phyloP scores from a whole-genome alignment of 30 jellyfish, hydroid and myxozoan genomes.

The Catostylus mosaicus region DNA sequence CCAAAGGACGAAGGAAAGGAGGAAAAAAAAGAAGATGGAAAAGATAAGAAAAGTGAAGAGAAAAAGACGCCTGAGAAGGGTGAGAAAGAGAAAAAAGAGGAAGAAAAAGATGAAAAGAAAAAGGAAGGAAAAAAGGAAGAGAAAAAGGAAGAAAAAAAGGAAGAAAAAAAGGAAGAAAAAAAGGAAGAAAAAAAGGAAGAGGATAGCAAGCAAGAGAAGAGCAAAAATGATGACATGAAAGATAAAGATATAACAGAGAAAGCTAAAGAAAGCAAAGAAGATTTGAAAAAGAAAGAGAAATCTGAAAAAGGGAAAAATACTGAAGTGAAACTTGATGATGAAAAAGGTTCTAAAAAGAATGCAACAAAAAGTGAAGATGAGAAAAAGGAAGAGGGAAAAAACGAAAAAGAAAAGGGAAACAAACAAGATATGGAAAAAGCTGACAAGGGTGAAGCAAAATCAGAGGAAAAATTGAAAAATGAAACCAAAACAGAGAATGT shows the following conservation, averaged over 20 bases:
- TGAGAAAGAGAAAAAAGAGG: neutral
- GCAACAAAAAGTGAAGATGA: neutral
- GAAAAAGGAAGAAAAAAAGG: neutral
- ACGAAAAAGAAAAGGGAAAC: neutral
- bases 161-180: neutral
- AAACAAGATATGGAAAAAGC: slow-evolving; percentile 4
- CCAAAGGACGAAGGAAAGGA: neutral
- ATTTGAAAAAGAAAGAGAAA: neutral
- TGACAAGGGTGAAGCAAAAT: neutral
- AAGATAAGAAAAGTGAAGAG: neutral
- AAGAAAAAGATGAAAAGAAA: neutral
- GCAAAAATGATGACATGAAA: neutral
- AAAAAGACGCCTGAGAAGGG: neutral
- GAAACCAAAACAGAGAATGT: neutral
- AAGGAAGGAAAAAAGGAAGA: neutral
- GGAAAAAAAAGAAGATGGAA: neutral
- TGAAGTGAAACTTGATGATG: neutral
- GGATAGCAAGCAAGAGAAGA: neutral
- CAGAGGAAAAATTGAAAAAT: neutral
- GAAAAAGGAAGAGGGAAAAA: neutral
- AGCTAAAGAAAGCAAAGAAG: neutral
- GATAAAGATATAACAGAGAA: slow-evolving; percentile 11
- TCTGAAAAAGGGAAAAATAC: neutral
- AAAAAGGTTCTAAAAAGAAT: neutral
- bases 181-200: neutral